Evolutionary conservation across 2,113 vertebrate genomes (phyloP), one percentile per base, ranked within the genome.

Genomic region (Leiothrix lutea): DNA sequence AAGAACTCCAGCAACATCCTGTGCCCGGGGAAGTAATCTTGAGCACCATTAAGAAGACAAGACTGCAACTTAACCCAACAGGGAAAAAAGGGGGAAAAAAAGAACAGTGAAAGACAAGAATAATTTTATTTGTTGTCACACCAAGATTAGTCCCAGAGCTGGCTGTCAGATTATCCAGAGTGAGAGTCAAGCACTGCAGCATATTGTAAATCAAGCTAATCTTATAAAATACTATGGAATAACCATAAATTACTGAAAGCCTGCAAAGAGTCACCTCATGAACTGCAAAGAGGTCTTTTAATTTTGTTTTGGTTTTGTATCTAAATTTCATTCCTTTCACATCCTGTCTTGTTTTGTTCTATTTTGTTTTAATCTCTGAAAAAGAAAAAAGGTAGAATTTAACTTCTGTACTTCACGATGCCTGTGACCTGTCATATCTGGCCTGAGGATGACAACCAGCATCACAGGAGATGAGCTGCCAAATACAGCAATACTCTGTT

Each of bases 161-260:
- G 45, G 36, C 50, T 96, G 78, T 75, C 73, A 82, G 71, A 77
- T 86, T 90, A 95, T 77, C 26, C 42, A 71, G 54, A 80, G n/a
- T 25, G 13, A 83, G 35, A 91, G 21, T 83, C 79, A 90, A 88
- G 45, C n/a, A 44, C 33, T 66, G 42, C 11, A 93, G 19, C 5
- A 9, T 53, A 64, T 64, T 33, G 79, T 56, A 94, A 83, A 70
- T 83, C 21, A 48, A 90, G 86, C 18, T 78, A 90, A 90, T 83
- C 38, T 90, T 83, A 61, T 14, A 70, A 70, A 90, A 35, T 20
- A 33, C 81, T 51, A 36, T 83, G 88, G 79, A 97, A 96, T 78
- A 88, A 92, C 56, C 81, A 92, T 96, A 95, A 96, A 95, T 96
- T 92, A 96, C 64, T 25, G 38, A 67, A 31, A 78, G 44, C 44